A percentile compares a stretch with the other conserved stretches of the same genome.
These are phyloP conservation scores for Cottus gobio DNA, from an alignment of 2,113 vertebrate species.

Conservation along the genomic window DNA sequence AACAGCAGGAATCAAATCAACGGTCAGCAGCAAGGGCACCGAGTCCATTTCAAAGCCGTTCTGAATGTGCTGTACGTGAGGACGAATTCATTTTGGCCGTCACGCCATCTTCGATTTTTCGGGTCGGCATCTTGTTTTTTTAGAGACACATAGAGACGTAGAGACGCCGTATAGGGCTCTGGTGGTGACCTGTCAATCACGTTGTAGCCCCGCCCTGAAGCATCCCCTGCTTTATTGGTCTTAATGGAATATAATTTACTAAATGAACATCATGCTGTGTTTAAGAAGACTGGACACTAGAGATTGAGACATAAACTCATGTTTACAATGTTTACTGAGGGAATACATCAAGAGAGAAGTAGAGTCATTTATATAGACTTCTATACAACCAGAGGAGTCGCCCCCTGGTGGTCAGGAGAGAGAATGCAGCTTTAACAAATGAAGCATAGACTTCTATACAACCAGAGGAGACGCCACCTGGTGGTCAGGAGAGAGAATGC, in stretches of 20 bases:
- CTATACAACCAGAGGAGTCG: not conserved
- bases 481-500: too few species aligned
- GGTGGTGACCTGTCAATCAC: not conserved
- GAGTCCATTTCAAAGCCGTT: conserved; percentile 21
- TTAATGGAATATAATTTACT: not conserved
- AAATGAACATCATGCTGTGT: not conserved
- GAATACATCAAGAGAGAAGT: not conserved
- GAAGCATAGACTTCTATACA: too few species aligned
- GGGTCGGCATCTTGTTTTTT: not conserved
- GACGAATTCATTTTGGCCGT: too few species aligned
- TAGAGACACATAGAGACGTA: too few species aligned
- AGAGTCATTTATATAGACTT: not conserved
- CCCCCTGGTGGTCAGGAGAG: not conserved
- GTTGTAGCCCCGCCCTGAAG: not conserved
- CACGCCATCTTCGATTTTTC: too few species aligned
- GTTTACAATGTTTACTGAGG: not conserved
- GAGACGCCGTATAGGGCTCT: not conserved
- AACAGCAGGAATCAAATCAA: conserved; percentile 26
- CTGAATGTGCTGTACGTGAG: not conserved
- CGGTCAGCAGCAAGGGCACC: conserved; percentile 23
- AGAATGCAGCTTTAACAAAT: too few species aligned
- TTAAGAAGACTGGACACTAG: not conserved
- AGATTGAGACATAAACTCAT: not conserved
- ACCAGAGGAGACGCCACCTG: not conserved
- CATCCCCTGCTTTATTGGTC: not conserved